Base-by-base conservation (phyloP, 2,797 vertebrate genomes). In the Acridotheres tristis region DNA sequence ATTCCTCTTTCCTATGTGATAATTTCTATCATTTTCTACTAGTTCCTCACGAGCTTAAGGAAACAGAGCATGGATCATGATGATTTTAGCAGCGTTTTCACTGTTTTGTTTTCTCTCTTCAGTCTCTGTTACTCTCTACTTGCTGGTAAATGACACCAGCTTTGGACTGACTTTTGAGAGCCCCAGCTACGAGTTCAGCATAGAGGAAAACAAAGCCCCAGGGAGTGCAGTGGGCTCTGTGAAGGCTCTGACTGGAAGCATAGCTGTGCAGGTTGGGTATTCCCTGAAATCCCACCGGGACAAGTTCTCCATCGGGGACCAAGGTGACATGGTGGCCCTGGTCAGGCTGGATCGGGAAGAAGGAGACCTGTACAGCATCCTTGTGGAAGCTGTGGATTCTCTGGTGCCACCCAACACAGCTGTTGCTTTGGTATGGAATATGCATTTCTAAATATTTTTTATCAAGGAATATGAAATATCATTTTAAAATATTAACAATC, bases 331-430 rank as follows among this genome's bases (percentile, higher is more conserved):
- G 16, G 36, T 80, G 69, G 94, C 97, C 51, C 93, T 63, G 4
- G 26, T 17, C 6, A 2, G 5, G 7, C 94, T 99, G 72, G 97
- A 99, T 93, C 97, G 93, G 74, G 98, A 98, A 32, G 20, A 97
- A n/a, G 61, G 96, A 25, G 97, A 98, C 66, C 95, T 94, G 68
- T 98, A 97, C 96, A 90, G 96, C 88, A 51, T 98, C 78, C 78
- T 97, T 1, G 97, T 98, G 90, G 95, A 98, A 94, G 98, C 98
- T 20, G 88, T 96, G 84, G 98, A 98, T 95, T 98, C 97, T 7
- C 90, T 84, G 75, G 48, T 54, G 43, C 98, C 98, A n/a, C 96
- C 98, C 30, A 98, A 95, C 32, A 97, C 97, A 34, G 98, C 98
- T 34, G 36, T 85, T 21, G 51, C 98, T 73, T 65, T 93, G 98